Evolutionary conservation across 2,888 invertebrate species (phyloP).

Genomic region (Hypomecis atomaria): DNA sequence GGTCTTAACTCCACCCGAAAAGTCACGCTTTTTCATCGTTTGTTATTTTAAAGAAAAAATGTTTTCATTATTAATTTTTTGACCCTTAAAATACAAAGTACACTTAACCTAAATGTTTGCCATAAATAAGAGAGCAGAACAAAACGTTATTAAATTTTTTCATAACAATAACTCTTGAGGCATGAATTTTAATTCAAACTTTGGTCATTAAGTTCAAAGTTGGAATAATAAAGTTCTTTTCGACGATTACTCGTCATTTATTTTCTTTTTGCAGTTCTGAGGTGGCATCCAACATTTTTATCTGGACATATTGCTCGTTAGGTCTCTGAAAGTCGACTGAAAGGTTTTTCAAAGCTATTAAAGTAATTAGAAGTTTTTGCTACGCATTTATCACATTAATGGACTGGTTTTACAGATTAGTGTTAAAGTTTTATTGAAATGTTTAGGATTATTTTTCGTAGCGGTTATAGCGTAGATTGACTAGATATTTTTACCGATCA

Average conservation of each 20-base stretch:
- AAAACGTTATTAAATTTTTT: constrained; percentile 25
- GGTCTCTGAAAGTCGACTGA: constrained; percentile 8
- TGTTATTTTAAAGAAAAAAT: constrained; percentile 1
- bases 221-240: constrained; percentile 25
- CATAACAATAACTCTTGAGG: constrained; percentile 20
- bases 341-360: constrained; percentile 8
- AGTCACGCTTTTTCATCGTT: background rate
- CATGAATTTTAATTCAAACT: constrained; percentile 29
- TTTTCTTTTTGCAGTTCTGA: constrained; percentile 21
- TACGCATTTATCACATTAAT: background rate
- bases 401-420: background rate
- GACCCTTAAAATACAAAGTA: constrained; percentile 8
- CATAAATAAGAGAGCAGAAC: constrained; percentile 23
- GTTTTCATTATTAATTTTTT: constrained; percentile 3
- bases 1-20: too few relatives aligned
- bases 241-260: constrained; percentile 26
- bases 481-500: too few relatives aligned
- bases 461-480: too few relatives aligned
- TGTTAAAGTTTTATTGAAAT: background rate
- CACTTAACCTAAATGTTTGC: constrained; percentile 21
- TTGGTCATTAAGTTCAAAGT: constrained; percentile 21
- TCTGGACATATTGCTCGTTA: constrained; percentile 22
- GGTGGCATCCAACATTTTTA: constrained; percentile 22
- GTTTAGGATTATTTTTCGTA: too few relatives aligned
- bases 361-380: constrained; percentile 4